Percentiles rank a stretch among this genome's conserved stretches.
phyloP scores from a whole-genome alignment of 1,140 invertebrate genomes.

The Apis florea region DNA sequence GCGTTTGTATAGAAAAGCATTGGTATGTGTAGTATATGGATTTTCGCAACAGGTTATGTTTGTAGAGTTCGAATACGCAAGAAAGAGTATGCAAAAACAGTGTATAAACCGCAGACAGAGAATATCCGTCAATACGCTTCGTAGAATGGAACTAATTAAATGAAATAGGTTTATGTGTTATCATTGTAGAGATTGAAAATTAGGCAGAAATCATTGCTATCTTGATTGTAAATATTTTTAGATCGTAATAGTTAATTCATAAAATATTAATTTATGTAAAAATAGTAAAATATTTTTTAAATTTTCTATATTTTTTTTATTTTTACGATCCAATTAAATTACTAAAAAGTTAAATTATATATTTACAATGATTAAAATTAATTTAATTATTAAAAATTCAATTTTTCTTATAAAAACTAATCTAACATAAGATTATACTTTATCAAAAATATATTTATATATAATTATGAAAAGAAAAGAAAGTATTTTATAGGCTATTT shows the following conservation, averaged over 20 bases:
- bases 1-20: neutral
- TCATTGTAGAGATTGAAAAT: neutral
- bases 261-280: neutral
- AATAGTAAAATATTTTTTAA: neutral
- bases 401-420: too few species aligned
- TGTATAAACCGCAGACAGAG: neutral
- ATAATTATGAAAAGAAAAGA: too few species aligned
- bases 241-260: neutral
- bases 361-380: too few species aligned
- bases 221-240: neutral
- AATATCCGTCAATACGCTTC: neutral
- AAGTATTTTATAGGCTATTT: too few species aligned
- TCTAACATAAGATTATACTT: too few species aligned
- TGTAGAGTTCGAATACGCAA: neutral
- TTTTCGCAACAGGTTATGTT: constrained; percentile 40
- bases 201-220: neutral
- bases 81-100: neutral
- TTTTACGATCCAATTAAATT: too few species aligned
- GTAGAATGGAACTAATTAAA: neutral
- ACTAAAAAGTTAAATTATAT: too few species aligned
- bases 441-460: too few species aligned
- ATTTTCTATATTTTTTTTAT: neutral
- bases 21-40: neutral
- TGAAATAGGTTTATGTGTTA: neutral
- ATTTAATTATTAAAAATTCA: too few species aligned